phyloP scores from a whole-genome alignment of 2,113 vertebrate genomes.

The Okapia johnstoni region DNA sequence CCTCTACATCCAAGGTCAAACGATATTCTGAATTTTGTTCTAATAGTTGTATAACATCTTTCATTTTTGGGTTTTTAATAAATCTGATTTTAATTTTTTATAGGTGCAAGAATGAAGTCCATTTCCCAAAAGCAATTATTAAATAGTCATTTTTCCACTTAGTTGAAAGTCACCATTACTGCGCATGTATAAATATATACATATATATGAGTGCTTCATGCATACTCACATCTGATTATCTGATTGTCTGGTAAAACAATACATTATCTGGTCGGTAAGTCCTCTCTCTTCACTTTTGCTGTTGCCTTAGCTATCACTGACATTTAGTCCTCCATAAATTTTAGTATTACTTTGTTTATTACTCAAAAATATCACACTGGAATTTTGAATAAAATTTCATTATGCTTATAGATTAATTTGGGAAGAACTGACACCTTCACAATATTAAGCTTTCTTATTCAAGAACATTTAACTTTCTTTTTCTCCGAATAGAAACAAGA shows the following conservation, averaged over 20 bases:
- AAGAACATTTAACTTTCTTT: neutral
- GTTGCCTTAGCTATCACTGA: neutral
- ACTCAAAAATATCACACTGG: neutral
- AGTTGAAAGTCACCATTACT: neutral
- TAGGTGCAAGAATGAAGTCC: neutral
- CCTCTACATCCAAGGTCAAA: neutral
- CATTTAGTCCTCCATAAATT: neutral
- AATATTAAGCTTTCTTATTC: conserved; percentile 20
- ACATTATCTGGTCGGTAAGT: neutral
- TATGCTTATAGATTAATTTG: neutral
- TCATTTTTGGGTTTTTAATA: neutral
- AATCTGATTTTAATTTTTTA: neutral
- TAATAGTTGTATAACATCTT: neutral
- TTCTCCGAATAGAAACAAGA: conserved; percentile 1
- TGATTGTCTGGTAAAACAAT: neutral
- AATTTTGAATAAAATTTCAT: neutral
- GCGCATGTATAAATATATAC: neutral
- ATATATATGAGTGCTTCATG: neutral
- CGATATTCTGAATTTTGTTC: neutral
- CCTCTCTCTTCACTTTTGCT: neutral
- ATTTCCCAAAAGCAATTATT: neutral
- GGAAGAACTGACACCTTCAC: neutral
- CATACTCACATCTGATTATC: neutral
- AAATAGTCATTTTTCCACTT: neutral
- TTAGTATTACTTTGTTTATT: neutral